Conservation (phyloP, 2,888 invertebrate genomes). For the Gari tellinella region DNA sequence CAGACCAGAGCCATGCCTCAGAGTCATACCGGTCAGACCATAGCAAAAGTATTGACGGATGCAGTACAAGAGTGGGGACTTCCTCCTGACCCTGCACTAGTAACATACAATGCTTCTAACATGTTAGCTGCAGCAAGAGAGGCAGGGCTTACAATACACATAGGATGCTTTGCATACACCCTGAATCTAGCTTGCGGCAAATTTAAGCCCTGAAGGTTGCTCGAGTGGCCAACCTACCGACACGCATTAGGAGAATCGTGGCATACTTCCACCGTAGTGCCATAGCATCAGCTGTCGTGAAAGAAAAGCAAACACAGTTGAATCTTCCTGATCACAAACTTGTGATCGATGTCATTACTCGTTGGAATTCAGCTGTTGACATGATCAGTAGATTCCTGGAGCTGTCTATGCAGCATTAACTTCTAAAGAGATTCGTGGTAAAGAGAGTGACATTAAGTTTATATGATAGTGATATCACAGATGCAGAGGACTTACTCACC, state of each 20-base stretch:
- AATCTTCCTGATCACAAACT: conserved; percentile 37
- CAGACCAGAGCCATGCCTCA: conserved; percentile 30
- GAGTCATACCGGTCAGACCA: conserved; percentile 27
- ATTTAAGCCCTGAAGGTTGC: too few relatives aligned
- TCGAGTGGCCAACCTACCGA: conserved; percentile 10
- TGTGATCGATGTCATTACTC: conserved; percentile 30
- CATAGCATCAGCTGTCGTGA: too few relatives aligned
- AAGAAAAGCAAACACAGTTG: conserved; percentile 24
- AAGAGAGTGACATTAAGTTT: conserved; percentile 20
- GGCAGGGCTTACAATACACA: conserved; percentile 7
- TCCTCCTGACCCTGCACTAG: conserved; percentile 11
- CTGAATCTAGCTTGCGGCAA: conserved; percentile 28
- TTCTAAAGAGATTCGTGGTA: conserved; percentile 22
- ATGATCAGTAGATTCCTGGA: conserved; percentile 41
- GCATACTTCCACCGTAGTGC: too few relatives aligned
- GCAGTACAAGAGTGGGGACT: conserved; percentile 23
- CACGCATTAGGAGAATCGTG: conserved; percentile 21
- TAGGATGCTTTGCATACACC: conserved; percentile 48
- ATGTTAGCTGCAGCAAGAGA: conserved; percentile 30
- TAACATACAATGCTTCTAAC: conserved; percentile 39
- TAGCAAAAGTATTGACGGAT: conserved; percentile 22
- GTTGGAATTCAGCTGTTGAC: conserved; percentile 47
- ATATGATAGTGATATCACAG: conserved; percentile 20
- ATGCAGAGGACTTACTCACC: conserved; percentile 36
- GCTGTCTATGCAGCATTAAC: conserved; percentile 30